phyloP scores from a whole-genome alignment of 2,888 invertebrate species.

The Apantesis nais region DNA sequence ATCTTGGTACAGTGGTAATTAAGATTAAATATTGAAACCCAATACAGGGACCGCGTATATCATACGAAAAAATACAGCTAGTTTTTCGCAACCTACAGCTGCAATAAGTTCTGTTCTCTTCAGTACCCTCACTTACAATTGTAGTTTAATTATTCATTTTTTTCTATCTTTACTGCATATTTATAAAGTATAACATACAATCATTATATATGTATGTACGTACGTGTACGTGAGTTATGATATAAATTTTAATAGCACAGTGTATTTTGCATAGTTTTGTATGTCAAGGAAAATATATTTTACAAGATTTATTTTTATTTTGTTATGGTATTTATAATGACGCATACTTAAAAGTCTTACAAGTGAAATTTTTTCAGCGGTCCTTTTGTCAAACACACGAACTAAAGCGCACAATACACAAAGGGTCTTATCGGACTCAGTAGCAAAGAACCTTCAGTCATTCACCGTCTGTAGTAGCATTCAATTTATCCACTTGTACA shows the following conservation, averaged over 20 bases:
- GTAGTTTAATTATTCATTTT: too few relatives aligned
- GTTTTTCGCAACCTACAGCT: background rate
- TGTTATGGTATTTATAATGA: background rate
- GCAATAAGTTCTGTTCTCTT: too few relatives aligned
- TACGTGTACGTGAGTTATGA: too few relatives aligned
- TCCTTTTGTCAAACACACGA: background rate
- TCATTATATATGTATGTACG: too few relatives aligned
- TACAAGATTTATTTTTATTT: background rate
- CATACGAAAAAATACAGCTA: too few relatives aligned
- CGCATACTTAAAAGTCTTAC: background rate
- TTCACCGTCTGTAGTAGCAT: background rate
- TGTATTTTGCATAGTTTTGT: background rate
- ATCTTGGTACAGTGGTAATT: background rate
- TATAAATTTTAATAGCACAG: background rate
- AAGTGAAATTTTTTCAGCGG: background rate
- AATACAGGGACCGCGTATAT: too few relatives aligned
- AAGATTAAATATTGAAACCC: too few relatives aligned
- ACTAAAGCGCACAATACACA: background rate
- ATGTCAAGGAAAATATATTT: background rate
- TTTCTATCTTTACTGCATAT: too few relatives aligned
- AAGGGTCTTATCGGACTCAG: slow-evolving; percentile 1
- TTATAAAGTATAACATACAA: too few relatives aligned
- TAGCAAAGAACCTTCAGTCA: slow-evolving; percentile 7
- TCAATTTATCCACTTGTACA: slow-evolving; percentile 2
- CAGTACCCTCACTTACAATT: too few relatives aligned